phyloP scores from a whole-genome alignment of 2,888 invertebrate species.

The Theodoxus fluviatilis region DNA sequence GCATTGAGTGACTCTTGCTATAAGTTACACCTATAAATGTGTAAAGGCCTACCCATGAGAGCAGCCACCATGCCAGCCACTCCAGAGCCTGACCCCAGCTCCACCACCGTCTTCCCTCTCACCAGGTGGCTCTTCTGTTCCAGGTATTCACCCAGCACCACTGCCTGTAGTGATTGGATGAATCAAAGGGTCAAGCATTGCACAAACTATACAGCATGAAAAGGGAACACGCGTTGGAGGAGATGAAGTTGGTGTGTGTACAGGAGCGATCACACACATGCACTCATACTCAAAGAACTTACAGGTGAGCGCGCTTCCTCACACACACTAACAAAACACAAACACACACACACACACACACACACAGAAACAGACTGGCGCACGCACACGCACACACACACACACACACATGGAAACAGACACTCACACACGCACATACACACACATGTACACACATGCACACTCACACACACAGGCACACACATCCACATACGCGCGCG shows the following conservation, averaged over 20 bases:
- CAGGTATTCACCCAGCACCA: slow-evolving; percentile 57
- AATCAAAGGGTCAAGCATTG: no score
- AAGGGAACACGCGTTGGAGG: no score
- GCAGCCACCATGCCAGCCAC: slow-evolving; percentile 59
- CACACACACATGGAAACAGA: neutral
- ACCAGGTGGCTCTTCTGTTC: slow-evolving; percentile 43
- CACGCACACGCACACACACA: slow-evolving; percentile 13
- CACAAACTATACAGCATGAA: no score
- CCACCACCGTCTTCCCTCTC: slow-evolving; percentile 50
- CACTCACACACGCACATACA: neutral
- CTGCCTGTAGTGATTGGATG: slow-evolving; percentile 57
- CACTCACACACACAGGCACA: neutral
- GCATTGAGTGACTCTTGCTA: no score
- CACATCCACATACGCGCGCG: neutral
- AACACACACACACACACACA: neutral
- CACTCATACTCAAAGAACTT: neutral
- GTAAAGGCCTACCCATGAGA: slow-evolving; percentile 52
- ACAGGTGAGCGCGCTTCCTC: neutral
- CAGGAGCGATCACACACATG: neutral
- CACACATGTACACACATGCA: neutral
- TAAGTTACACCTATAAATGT: no score
- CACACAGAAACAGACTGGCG: slow-evolving; percentile 5
- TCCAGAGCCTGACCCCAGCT: slow-evolving; percentile 64
- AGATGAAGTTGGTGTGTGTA: no score
- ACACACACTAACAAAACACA: neutral